A percentile compares a stretch with the other conserved stretches of the same genome.
Evolutionary conservation across 2,113 vertebrate genomes (phyloP).

Genomic region (Seriola quinqueradiata): DNA sequence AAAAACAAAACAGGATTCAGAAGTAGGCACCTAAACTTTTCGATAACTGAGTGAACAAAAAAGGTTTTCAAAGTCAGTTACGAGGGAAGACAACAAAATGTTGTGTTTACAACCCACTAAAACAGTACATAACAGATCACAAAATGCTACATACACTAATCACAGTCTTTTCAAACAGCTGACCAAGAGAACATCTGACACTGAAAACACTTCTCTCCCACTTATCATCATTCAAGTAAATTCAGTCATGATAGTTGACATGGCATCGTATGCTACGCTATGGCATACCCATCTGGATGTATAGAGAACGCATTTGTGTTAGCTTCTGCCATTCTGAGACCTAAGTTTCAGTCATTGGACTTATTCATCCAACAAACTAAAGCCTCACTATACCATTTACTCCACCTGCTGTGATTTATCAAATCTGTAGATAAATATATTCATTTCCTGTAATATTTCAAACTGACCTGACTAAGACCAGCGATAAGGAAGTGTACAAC

Average conservation of each 20-base stretch:
- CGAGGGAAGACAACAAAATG: neutral
- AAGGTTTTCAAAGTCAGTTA: neutral
- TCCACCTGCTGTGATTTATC: neutral
- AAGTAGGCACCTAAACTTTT: neutral
- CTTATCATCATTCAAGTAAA: conserved; percentile 2
- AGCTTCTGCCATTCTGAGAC: conserved; percentile 1
- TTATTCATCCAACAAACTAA: conserved; percentile 1
- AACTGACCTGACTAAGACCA: neutral
- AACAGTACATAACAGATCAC: neutral
- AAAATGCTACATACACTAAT: neutral
- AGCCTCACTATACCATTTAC: neutral
- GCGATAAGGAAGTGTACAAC: neutral
- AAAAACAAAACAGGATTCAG: conserved; percentile 2
- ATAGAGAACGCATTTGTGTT: neutral
- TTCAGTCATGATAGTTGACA: neutral
- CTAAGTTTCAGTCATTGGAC: neutral
- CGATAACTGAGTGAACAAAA: neutral
- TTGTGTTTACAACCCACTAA: neutral
- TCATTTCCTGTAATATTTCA: neutral
- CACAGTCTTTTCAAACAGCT: neutral
- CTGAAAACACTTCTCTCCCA: neutral
- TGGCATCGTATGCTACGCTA: neutral
- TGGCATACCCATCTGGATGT: no score
- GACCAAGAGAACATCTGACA: neutral
- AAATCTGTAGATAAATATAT: neutral